Conservation (phyloP, 2,113 vertebrate genomes). For the Geococcyx californianus region DNA sequence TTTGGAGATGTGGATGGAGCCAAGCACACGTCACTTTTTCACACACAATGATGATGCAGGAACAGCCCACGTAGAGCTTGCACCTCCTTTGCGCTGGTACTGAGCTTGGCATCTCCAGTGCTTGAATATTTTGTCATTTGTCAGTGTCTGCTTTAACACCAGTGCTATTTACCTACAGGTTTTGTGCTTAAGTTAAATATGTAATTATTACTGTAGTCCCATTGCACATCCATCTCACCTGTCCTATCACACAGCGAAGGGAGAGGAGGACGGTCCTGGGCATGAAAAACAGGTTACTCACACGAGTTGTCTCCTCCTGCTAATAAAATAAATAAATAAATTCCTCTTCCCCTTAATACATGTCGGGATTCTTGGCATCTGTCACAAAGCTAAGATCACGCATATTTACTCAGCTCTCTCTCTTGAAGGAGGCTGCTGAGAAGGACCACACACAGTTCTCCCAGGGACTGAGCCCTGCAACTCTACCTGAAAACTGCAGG, state of each 20-base stretch:
- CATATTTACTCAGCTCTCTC: background rate
- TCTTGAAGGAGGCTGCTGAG: background rate
- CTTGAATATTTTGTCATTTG: too few relatives aligned
- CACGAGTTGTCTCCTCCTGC: background rate
- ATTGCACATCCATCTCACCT: background rate
- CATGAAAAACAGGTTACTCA: background rate
- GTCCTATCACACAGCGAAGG: background rate
- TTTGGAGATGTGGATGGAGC: too few relatives aligned
- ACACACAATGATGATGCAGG: too few relatives aligned
- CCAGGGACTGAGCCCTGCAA: background rate
- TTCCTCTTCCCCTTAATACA: background rate
- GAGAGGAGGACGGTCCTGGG: background rate
- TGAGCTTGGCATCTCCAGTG: too few relatives aligned
- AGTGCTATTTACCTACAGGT: background rate
- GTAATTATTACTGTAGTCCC: background rate
- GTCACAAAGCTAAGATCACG: background rate
- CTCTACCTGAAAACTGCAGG: background rate
- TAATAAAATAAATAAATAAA: too few relatives aligned
- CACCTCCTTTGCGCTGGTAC: too few relatives aligned
- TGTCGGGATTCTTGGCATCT: background rate
- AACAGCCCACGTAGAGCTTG: too few relatives aligned
- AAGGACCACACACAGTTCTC: background rate
- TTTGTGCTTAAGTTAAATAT: background rate
- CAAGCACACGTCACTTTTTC: too few relatives aligned
- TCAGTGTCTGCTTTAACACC: background rate